These are phyloP conservation scores for Hestina assimilis DNA, from an alignment of 1,140 invertebrate species.

Conservation along the genomic window DNA sequence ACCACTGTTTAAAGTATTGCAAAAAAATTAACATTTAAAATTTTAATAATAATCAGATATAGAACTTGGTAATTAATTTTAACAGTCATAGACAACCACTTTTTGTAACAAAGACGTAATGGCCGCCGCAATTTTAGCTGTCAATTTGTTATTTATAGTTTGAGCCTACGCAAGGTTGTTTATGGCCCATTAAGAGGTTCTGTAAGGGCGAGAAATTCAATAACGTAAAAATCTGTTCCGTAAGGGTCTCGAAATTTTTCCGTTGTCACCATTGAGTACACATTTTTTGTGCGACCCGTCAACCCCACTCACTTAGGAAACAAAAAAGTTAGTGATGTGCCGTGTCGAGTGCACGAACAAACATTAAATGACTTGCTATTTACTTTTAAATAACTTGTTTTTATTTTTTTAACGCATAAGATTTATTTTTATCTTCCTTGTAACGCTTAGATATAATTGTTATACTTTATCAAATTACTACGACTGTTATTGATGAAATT, in stretches of 20 bases:
- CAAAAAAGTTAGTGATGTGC: constrained; percentile 55
- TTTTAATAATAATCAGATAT: neutral
- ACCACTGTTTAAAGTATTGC: too few species aligned
- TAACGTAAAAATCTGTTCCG: constrained; percentile 54
- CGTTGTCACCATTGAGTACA: constrained; percentile 52
- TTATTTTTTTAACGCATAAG: neutral
- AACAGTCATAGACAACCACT: neutral
- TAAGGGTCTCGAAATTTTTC: constrained; percentile 50
- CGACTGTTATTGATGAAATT: too few species aligned
- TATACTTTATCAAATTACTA: too few species aligned
- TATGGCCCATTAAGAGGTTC: constrained; percentile 52
- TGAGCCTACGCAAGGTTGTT: constrained; percentile 39
- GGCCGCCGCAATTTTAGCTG: constrained; percentile 29
- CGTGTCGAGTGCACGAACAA: neutral
- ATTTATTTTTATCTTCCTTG: neutral
- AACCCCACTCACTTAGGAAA: constrained; percentile 62
- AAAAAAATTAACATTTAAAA: too few species aligned
- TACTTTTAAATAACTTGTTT: neutral
- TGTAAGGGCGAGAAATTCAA: constrained; percentile 57
- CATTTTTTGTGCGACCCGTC: constrained; percentile 61
- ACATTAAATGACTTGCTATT: neutral
- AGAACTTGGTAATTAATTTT: neutral
- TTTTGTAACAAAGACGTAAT: constrained; percentile 20
- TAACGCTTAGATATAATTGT: too few species aligned
- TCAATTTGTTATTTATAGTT: constrained; percentile 54